Conservation (phyloP, 1,140 invertebrate species). For the Drosophila arawakana region DNA sequence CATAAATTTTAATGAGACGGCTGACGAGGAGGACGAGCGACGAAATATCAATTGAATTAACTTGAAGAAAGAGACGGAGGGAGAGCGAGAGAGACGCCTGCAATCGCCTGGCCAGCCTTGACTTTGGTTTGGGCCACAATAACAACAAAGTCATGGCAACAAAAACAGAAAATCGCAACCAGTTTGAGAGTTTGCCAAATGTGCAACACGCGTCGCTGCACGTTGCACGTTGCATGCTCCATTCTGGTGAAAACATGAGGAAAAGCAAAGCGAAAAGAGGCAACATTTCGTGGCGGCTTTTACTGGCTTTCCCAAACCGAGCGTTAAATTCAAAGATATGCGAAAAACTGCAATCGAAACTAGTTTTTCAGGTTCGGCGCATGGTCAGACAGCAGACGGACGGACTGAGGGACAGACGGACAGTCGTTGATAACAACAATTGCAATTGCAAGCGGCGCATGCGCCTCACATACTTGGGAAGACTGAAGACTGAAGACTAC, state of each 20-base stretch:
- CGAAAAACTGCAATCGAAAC: slow-evolving; percentile 61
- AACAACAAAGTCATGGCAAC: slow-evolving; percentile 66
- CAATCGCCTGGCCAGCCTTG: slow-evolving; percentile 31
- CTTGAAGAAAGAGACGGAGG: slow-evolving; percentile 7
- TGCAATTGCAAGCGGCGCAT: slow-evolving; percentile 69
- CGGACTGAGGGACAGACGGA: neutral
- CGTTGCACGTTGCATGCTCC: neutral
- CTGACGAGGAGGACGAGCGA: slow-evolving; percentile 31
- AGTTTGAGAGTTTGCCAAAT: slow-evolving; percentile 47
- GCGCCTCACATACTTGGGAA: slow-evolving; percentile 61
- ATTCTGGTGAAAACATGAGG: slow-evolving; percentile 57
- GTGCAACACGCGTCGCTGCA: slow-evolving; percentile 7
- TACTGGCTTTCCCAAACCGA: slow-evolving; percentile 66
- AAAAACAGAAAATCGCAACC: slow-evolving; percentile 59
- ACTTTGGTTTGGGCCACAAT: slow-evolving; percentile 30
- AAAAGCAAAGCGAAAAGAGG: slow-evolving; percentile 41
- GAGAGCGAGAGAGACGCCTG: neutral
- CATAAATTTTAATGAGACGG: slow-evolving; percentile 77
- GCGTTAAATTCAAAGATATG: slow-evolving; percentile 53
- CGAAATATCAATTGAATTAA: slow-evolving; percentile 64
- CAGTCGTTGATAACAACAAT: slow-evolving; percentile 71
- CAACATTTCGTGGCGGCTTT: slow-evolving; percentile 49
- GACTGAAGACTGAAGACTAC: slow-evolving; percentile 20
- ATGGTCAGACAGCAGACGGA: slow-evolving; percentile 33
- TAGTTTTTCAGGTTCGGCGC: slow-evolving; percentile 81